phyloP scores from a whole-genome alignment of 2,113 vertebrate genomes.

The Fulica atra region DNA sequence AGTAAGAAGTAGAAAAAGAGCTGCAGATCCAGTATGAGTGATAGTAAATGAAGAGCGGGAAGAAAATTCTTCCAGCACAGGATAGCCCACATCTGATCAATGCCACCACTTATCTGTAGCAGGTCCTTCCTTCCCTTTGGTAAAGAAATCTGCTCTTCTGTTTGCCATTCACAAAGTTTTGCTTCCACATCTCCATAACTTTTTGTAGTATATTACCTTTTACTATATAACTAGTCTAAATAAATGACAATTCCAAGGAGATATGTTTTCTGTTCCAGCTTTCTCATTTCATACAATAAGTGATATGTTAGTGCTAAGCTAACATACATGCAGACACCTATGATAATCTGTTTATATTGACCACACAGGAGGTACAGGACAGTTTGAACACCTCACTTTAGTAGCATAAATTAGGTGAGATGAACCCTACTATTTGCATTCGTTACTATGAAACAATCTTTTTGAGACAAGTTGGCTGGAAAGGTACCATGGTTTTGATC shows the following conservation, averaged over 20 bases:
- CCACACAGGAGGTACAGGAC: neutral
- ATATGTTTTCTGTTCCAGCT: neutral
- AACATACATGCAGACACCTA: neutral
- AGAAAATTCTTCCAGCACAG: neutral
- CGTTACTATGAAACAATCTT: neutral
- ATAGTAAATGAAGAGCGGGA: neutral
- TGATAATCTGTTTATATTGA: neutral
- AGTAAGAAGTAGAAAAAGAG: neutral
- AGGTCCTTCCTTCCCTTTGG: neutral
- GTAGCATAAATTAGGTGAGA: neutral
- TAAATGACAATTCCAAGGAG: neutral
- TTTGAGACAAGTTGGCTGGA: neutral
- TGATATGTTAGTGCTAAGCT: neutral
- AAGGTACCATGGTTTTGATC: neutral
- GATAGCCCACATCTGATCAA: neutral
- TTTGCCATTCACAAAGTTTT: neutral
- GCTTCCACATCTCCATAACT: fast-evolving
- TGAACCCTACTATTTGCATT: neutral
- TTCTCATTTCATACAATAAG: neutral
- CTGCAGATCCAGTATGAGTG: neutral
- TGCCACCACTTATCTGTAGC: neutral
- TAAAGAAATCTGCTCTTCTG: neutral
- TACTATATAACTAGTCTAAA: neutral
- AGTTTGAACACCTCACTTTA: neutral
- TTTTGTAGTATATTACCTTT: neutral